Conservation (phyloP, 2,797 vertebrate genomes). For the Sebastes elongatus region DNA sequence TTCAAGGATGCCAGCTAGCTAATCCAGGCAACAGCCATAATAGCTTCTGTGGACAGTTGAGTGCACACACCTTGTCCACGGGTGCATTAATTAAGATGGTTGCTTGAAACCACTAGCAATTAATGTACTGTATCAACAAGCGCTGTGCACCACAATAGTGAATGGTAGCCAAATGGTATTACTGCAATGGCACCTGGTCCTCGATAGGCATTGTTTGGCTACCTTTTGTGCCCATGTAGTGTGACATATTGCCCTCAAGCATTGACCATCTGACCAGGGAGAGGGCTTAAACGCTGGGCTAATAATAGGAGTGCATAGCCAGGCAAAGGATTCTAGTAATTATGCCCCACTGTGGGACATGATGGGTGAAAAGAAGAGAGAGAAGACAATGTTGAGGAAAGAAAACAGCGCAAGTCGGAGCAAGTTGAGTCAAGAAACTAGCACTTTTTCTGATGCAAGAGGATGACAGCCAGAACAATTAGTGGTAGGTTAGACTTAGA, state of each 20-base stretch:
- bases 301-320: constrained; percentile 82
- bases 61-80: constrained; percentile 58
- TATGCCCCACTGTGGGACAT: constrained; percentile 82
- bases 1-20: constrained; percentile 71
- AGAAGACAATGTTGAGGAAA: constrained; percentile 35
- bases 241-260: constrained; percentile 86
- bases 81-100: constrained; percentile 70
- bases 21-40: constrained; percentile 60
- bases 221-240: constrained; percentile 84
- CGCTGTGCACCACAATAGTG: constrained; percentile 73
- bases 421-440: constrained; percentile 35
- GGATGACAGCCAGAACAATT: constrained; percentile 51
- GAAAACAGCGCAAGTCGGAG: constrained; percentile 6
- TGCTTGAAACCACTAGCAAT: constrained; percentile 68
- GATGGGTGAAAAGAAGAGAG: constrained; percentile 73
- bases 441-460: constrained; percentile 60
- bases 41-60: constrained; percentile 49
- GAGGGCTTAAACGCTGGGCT: constrained; percentile 78
- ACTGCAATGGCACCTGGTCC: constrained; percentile 83
- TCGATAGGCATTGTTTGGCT: constrained; percentile 84
- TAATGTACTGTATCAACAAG: constrained; percentile 67
- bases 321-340: constrained; percentile 78
- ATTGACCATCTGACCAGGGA: constrained; percentile 86
- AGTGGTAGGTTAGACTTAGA: constrained; percentile 39
- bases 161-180: constrained; percentile 79